phyloP scores from a whole-genome alignment of 2,113 vertebrate species.

The Phycodurus eques region DNA sequence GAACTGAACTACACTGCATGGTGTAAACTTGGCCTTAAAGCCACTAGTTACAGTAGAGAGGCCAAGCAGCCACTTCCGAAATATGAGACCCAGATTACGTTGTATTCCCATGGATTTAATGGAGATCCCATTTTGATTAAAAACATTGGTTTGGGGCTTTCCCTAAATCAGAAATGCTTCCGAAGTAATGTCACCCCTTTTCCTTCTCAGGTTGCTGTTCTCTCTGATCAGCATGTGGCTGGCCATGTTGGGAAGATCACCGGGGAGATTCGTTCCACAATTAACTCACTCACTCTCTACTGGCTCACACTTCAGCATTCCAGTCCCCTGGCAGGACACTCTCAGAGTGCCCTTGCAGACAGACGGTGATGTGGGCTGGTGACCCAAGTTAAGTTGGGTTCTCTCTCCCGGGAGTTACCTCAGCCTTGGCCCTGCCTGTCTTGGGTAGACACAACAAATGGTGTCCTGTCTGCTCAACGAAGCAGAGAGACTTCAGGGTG shows the following conservation, averaged over 20 bases:
- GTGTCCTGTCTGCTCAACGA: constrained; percentile 20
- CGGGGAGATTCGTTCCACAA: constrained; percentile 70
- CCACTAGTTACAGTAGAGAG: constrained; percentile 3
- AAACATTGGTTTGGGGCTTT: background rate
- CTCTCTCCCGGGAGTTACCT: constrained; percentile 18
- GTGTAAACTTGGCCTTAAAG: constrained; percentile 8
- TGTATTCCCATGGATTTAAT: background rate
- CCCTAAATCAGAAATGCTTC: background rate
- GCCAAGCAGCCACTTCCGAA: background rate
- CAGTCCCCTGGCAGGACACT: constrained; percentile 47
- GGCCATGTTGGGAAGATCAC: constrained; percentile 57
- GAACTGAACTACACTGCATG: background rate
- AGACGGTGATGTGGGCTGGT: constrained; percentile 22
- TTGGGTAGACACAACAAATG: constrained; percentile 28
- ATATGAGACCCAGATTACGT: background rate
- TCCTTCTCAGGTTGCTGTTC: constrained; percentile 10
- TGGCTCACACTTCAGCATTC: constrained; percentile 64
- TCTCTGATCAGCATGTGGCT: constrained; percentile 30
- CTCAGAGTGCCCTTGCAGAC: constrained; percentile 42
- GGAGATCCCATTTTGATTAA: background rate
- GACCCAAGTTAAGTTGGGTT: constrained; percentile 1
- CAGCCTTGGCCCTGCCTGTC: constrained; percentile 24
- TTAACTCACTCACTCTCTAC: constrained; percentile 61
- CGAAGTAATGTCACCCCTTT: background rate
- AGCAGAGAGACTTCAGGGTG: constrained; percentile 22